Percentiles rank a stretch among this genome's conserved stretches.
Conservation (phyloP, 2,888 invertebrate species). For the Syrista parreyssii region DNA sequence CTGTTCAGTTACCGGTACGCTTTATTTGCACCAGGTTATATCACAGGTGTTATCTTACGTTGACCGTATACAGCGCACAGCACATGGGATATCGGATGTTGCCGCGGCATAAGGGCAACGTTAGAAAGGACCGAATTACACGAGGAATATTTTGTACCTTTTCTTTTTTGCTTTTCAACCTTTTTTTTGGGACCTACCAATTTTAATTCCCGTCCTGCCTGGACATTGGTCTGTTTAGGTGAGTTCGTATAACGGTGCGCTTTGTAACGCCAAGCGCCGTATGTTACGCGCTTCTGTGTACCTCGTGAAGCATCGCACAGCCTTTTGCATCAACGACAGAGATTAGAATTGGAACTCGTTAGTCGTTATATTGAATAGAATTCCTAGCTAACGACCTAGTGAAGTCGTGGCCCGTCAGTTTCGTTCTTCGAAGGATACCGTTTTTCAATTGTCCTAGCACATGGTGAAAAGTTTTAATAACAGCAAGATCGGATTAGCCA, state of each 20-base stretch:
- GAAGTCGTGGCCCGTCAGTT: no score
- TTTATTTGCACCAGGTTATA: conserved; percentile 41
- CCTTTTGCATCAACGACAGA: no score
- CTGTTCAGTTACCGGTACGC: conserved; percentile 32
- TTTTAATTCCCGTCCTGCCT: conserved; percentile 7
- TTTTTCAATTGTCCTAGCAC: no score
- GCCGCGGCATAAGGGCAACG: conserved; percentile 50
- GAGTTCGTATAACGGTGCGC: conserved; percentile 20
- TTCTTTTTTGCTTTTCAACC: conserved; percentile 8
- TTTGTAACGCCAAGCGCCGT: conserved; percentile 21
- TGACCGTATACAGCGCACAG: conserved; percentile 23
- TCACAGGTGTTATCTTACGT: conserved; percentile 51
- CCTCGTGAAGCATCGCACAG: no score
- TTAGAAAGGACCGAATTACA: conserved; percentile 49
- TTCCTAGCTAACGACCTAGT: no score
- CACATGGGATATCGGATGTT: conserved; percentile 50
- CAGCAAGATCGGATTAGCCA: no score
- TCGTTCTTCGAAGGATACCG: no score
- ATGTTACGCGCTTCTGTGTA: not conserved
- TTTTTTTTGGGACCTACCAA: not conserved
- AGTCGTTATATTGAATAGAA: no score
- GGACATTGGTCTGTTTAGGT: not conserved
- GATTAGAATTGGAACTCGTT: no score
- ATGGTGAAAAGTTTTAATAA: no score
- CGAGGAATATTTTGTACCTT: conserved; percentile 33